phyloP scores from a whole-genome alignment of 2,888 invertebrate species.

The Diadromus collaris region DNA sequence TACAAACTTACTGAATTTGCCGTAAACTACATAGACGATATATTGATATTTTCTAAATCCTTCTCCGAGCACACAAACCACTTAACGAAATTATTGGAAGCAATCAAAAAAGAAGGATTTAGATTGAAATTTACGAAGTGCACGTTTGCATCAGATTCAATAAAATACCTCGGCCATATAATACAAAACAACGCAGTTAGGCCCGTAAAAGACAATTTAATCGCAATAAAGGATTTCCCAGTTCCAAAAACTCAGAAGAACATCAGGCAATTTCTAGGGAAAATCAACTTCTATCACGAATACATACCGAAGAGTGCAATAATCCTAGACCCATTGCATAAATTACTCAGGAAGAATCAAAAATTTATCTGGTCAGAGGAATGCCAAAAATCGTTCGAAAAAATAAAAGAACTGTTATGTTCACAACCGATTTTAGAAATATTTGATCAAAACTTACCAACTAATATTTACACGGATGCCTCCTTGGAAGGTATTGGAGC shows the following conservation, averaged over 20 bases:
- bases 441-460: constrained; percentile 48
- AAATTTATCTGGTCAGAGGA: constrained; percentile 53
- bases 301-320: constrained; percentile 44
- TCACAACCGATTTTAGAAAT: constrained; percentile 54
- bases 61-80: constrained; percentile 34
- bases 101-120: constrained; percentile 36
- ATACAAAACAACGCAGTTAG: constrained; percentile 20
- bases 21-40: constrained; percentile 47
- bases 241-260: constrained; percentile 58
- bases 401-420: constrained; percentile 54
- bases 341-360: constrained; percentile 44
- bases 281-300: constrained; percentile 54
- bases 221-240: constrained; percentile 55
- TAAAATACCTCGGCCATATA: constrained; percentile 32
- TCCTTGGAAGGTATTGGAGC: constrained; percentile 49
- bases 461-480: constrained; percentile 59
- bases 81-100: constrained; percentile 27
- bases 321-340: constrained; percentile 53
- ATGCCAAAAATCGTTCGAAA: constrained; percentile 48
- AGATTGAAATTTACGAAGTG: constrained; percentile 28
- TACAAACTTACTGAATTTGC: constrained; percentile 44
- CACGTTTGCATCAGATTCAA: constrained; percentile 17
- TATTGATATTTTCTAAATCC: constrained; percentile 37
- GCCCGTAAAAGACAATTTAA: constrained; percentile 54
- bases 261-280: constrained; percentile 53